Evolutionary conservation across 2,113 vertebrate species (phyloP).

Genomic region (Syngnathoides biaculeatus): DNA sequence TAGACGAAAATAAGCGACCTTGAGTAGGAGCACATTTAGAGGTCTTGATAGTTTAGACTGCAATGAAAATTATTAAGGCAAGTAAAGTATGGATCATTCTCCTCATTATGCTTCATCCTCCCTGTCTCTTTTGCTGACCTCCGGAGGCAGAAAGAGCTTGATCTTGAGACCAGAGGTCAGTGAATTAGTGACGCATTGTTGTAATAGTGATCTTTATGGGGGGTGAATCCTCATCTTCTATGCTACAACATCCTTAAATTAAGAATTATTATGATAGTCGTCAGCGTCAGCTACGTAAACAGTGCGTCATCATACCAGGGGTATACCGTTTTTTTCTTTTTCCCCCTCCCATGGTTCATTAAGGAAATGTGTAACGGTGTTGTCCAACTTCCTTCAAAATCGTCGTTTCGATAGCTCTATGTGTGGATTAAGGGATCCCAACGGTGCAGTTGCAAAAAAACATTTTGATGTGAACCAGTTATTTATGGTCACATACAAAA

Average conservation of each 20-base stretch:
- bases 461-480: too few species aligned
- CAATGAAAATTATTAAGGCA: slow-evolving; percentile 64
- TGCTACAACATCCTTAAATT: neutral
- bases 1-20: neutral
- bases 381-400: too few species aligned
- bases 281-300: too few species aligned
- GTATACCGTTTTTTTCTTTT: too few species aligned
- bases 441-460: too few species aligned
- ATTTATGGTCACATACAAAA: too few species aligned
- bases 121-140: slow-evolving; percentile 51
- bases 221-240: neutral
- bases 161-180: slow-evolving; percentile 49
- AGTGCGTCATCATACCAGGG: too few species aligned
- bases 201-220: slow-evolving; percentile 15
- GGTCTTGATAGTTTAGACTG: slow-evolving; percentile 39
- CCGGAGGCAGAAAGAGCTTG: slow-evolving; percentile 30
- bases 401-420: too few species aligned
- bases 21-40: slow-evolving; percentile 38
- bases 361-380: too few species aligned
- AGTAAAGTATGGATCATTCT: slow-evolving; percentile 58
- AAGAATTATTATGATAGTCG: neutral
- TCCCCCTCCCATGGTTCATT: too few species aligned
- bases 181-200: slow-evolving; percentile 31
- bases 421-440: too few species aligned
- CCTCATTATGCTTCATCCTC: slow-evolving; percentile 56